Base-by-base conservation (phyloP, 2,888 invertebrate genomes). In the Ophioninae sp. region DNA sequence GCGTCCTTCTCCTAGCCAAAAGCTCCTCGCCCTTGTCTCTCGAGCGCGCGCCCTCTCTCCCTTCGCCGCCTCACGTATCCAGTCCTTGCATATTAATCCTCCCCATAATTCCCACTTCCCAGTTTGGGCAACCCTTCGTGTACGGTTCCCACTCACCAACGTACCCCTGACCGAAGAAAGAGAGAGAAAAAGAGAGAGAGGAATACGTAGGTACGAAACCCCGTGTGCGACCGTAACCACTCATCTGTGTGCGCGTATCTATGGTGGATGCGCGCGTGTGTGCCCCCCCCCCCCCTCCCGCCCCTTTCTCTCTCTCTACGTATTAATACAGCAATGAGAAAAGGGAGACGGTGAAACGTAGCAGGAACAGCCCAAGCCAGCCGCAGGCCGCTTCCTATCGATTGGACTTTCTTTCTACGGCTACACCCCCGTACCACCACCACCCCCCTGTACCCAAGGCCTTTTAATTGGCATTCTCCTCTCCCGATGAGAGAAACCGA, bases 81-180 rank as follows among this genome's bases (percentile, higher is more conserved):
- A 93, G 91, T 93, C 93, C 92, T 93, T 93, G 93, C 93, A 93
- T 93, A 93, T 93, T 93, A 93, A 93, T 93, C 93, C 93, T 92
- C 90, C 91, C 93, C 93, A 93, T 93, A 93, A 93, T 92, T 93
- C 91, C 92, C 92, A 93, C 92, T 92, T 92, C 92, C 91, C 92
- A 92, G 92, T 92, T 92, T 92, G 91, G 92, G 92, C 92, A 92
- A 92, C 93, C 92, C 92, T 92, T 92, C 91, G 79, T 57, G 89
- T 88, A 89, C 89, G 88, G 88, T 88, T 89, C 88, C 17, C 50
- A 88, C 88, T 87, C 89, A 86, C 88, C 85, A 65, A 75, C 70
- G 87, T 89, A 87, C 87, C 85, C 30, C 89, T 70, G 85, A 86
- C 86, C 30, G 1, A 86, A 83, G 86, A 86, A 85, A 79, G 85